A percentile compares a stretch with the other conserved stretches of the same genome.
These are phyloP conservation scores for Syrmaticus mikado DNA, from an alignment of 2,113 vertebrate genomes.

Conservation along the genomic window DNA sequence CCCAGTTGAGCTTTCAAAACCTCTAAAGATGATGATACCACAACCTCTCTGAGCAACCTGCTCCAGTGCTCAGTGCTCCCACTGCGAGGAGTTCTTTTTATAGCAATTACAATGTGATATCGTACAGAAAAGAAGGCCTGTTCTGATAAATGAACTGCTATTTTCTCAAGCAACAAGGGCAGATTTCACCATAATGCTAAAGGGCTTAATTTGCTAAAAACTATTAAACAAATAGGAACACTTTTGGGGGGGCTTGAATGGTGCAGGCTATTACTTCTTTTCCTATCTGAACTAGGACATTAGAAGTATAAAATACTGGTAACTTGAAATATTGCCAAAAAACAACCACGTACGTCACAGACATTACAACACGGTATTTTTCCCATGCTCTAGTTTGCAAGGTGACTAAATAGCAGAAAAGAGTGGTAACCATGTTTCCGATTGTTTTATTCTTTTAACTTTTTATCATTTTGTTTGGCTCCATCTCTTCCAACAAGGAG, in stretches of 20 bases:
- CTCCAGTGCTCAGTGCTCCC: background rate
- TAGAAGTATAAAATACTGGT: background rate
- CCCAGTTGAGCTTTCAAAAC: background rate
- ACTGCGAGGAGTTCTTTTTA: background rate
- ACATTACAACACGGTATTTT: background rate
- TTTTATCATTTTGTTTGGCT: background rate
- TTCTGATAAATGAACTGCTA: background rate
- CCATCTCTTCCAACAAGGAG: background rate
- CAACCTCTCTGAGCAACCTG: background rate
- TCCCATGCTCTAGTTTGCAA: background rate
- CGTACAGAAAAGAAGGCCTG: background rate
- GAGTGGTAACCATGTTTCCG: background rate
- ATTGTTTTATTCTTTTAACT: background rate
- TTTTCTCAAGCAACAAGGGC: background rate
- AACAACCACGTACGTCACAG: accelerated
- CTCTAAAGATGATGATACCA: background rate
- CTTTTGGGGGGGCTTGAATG: background rate
- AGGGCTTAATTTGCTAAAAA: background rate
- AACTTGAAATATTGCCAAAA: background rate
- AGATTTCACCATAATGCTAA: background rate
- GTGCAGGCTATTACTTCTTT: background rate
- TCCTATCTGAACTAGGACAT: background rate
- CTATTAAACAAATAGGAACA: background rate
- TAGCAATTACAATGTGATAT: background rate
- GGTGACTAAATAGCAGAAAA: background rate